phyloP scores from a whole-genome alignment of 2,797 vertebrate genomes.

The Fistularia commersonii region DNA sequence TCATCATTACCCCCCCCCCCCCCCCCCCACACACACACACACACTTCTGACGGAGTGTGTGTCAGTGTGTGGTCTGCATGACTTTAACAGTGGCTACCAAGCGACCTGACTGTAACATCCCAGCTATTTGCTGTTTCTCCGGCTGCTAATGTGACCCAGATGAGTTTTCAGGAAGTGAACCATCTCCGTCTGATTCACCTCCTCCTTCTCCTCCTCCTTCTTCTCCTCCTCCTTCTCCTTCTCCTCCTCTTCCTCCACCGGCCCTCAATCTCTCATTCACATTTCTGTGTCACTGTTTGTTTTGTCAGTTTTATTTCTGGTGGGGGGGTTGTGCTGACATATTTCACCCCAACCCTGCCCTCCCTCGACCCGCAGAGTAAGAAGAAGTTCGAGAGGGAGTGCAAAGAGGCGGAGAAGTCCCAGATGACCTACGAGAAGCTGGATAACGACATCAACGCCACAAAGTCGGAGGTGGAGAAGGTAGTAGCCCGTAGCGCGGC shows the following conservation, averaged over 20 bases:
- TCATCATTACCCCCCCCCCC: no score
- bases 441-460: conserved; percentile 95
- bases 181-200: conserved; percentile 55
- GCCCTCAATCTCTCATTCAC: conserved; percentile 33
- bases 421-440: conserved; percentile 89
- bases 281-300: not conserved
- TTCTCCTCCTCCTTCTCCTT: not conserved
- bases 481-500: conserved; percentile 61
- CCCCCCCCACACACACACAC: no score
- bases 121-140: conserved; percentile 64
- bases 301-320: not conserved
- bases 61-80: conserved; percentile 45
- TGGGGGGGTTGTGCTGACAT: no score
- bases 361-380: conserved; percentile 92
- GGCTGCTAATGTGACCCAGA: conserved; percentile 71
- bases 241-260: no score
- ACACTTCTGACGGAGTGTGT: no score
- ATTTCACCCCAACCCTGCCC: conserved; percentile 1
- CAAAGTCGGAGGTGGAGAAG: conserved; percentile 98
- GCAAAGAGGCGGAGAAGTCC: conserved; percentile 93
- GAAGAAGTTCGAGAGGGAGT: conserved; percentile 98
- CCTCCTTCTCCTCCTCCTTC: conserved; percentile 8
- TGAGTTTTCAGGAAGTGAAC: conserved; percentile 63
- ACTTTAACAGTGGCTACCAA: conserved; percentile 46
- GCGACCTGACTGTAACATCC: conserved; percentile 65